phyloP scores from a whole-genome alignment of 2,797 vertebrate species.

The Thamnophis elegans region DNA sequence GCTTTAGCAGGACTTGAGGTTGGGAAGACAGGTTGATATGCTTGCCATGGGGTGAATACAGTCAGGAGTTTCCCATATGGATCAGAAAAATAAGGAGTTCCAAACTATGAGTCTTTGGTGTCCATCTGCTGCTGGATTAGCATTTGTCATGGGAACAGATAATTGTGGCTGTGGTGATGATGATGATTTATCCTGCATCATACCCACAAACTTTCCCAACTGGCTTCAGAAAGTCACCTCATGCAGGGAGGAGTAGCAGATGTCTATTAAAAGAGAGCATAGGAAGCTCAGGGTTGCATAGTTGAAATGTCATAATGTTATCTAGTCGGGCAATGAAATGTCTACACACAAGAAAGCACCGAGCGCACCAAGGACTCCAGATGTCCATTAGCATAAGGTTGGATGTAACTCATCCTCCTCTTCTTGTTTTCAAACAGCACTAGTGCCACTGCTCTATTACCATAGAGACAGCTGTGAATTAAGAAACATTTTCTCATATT shows the following conservation, averaged over 20 bases:
- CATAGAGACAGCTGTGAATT: rapidly evolving
- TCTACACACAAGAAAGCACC: neutral
- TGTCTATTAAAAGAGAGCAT: neutral
- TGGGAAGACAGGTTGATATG: neutral
- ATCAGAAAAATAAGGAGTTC: neutral
- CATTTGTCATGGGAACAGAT: neutral
- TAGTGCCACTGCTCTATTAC: neutral
- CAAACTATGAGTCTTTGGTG: neutral
- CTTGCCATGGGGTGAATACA: neutral
- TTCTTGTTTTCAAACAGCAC: neutral
- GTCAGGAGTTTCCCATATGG: neutral
- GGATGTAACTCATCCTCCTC: neutral
- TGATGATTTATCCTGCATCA: neutral
- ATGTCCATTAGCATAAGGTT: neutral
- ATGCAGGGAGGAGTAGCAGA: neutral
- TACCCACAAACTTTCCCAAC: neutral
- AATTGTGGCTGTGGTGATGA: neutral
- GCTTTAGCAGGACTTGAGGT: neutral
- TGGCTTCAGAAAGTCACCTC: neutral
- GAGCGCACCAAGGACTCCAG: neutral
- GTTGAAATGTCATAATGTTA: neutral
- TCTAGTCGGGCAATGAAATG: neutral
- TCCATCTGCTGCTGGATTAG: neutral
- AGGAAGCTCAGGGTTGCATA: neutral
- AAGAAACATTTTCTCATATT: rapidly evolving